These are phyloP conservation scores for Silurus lanzhouensis DNA, from an alignment of 2,797 vertebrate genomes.

Conservation along the genomic window DNA sequence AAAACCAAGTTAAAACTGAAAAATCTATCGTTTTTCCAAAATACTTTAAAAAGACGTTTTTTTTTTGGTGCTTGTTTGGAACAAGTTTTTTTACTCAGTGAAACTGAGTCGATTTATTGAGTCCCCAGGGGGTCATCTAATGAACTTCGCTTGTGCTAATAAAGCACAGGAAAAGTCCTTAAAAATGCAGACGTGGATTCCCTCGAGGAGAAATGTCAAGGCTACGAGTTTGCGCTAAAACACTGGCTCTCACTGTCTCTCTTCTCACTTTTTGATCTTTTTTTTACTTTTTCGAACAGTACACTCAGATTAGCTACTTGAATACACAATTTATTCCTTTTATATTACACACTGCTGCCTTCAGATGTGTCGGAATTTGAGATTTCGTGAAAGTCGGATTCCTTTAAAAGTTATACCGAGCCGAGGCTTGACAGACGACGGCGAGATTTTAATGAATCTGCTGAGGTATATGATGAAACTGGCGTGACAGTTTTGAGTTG, in stretches of 20 bases:
- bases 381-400: neutral
- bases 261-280: neutral
- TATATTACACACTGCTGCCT: neutral
- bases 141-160: neutral
- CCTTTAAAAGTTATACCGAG: neutral
- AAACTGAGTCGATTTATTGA: neutral
- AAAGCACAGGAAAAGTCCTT: slow-evolving; percentile 1
- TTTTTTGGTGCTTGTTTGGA: neutral
- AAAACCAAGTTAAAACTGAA: neutral
- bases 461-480: neutral
- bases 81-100: neutral
- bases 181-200: neutral
- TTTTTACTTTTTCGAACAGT: neutral
- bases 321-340: slow-evolving; percentile 16
- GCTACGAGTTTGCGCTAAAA: too few relatives aligned
- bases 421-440: neutral
- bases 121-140: neutral
- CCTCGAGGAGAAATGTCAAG: neutral
- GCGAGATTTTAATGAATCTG: slow-evolving; percentile 16
- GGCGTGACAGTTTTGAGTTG: neutral
- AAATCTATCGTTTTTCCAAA: neutral
- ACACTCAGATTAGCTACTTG: slow-evolving; percentile 11
- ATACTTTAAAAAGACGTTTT: neutral
- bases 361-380: neutral
- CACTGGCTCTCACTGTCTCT: neutral